phyloP scores from a whole-genome alignment of 2,888 invertebrate species.

The Xanthia togata region DNA sequence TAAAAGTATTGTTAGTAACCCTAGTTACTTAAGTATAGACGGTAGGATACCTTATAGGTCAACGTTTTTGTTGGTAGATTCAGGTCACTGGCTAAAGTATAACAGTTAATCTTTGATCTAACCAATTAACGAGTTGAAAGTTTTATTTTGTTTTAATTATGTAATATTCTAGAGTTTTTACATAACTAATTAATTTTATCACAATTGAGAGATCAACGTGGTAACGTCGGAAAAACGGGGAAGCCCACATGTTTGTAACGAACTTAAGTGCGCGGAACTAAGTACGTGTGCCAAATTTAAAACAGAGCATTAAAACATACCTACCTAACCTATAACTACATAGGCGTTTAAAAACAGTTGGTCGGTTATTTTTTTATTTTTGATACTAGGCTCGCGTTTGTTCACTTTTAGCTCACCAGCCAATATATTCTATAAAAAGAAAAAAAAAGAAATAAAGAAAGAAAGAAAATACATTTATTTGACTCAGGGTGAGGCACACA shows the following conservation, averaged over 20 bases:
- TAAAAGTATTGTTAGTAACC: no score
- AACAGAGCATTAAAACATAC: conserved; percentile 17
- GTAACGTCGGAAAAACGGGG: conserved; percentile 17
- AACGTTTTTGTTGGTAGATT: no score
- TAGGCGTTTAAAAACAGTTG: background rate
- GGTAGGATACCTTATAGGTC: background rate
- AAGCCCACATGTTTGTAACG: conserved; percentile 1
- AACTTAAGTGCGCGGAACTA: conserved; percentile 42
- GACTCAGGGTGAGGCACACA: no score
- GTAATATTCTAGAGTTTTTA: conserved; percentile 4
- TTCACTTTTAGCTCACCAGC: background rate
- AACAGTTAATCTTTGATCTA: no score
- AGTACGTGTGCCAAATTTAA: conserved; percentile 16
- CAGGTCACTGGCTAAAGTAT: no score
- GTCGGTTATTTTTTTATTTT: background rate
- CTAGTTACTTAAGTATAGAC: no score
- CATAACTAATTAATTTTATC: conserved; percentile 39
- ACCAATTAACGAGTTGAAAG: background rate
- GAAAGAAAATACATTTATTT: no score
- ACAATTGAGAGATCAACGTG: conserved; percentile 8
- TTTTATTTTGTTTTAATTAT: background rate
- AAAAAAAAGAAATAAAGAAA: no score
- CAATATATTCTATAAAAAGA: background rate
- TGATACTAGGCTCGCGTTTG: background rate
- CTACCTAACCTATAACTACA: background rate